Percentiles rank a stretch among this genome's conserved stretches.
Evolutionary conservation across 2,888 invertebrate species (phyloP).

Genomic region (Nematopogon swammerdamellus): DNA sequence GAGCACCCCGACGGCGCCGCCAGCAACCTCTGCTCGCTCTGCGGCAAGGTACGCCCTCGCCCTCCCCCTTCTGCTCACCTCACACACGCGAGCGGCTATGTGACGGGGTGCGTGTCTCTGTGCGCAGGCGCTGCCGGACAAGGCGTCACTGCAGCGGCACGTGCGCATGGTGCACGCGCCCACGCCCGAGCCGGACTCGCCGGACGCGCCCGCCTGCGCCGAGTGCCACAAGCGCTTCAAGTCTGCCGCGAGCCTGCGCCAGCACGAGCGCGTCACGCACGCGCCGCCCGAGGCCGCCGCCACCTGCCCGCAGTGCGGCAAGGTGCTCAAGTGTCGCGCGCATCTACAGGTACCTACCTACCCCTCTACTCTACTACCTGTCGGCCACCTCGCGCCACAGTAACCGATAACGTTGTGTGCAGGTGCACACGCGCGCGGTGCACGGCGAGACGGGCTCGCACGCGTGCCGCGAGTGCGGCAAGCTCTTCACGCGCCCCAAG

Average conservation of each 20-base stretch:
- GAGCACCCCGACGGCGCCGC: not conserved
- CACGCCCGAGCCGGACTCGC: too few species aligned
- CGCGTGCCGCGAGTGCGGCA: not conserved
- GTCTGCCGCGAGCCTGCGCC: slow-evolving; percentile 30
- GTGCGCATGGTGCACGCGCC: slow-evolving; percentile 18
- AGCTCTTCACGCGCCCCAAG: not conserved
- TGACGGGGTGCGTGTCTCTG: too few species aligned
- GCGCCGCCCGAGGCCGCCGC: slow-evolving; percentile 20
- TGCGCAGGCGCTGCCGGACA: slow-evolving; percentile 15
- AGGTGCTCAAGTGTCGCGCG: slow-evolving; percentile 20
- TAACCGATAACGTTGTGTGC: too few species aligned
- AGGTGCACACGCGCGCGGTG: not conserved
- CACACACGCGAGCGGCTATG: too few species aligned
- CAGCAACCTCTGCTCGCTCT: not conserved
- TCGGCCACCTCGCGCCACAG: too few species aligned
- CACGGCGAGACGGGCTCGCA: not conserved
- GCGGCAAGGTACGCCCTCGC: too few species aligned
- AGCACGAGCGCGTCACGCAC: slow-evolving; percentile 27
- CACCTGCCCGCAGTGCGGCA: slow-evolving; percentile 19
- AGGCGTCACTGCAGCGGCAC: slow-evolving; percentile 17
- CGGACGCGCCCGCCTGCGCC: slow-evolving; percentile 35
- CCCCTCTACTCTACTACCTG: too few species aligned
- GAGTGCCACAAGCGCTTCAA: slow-evolving; percentile 40
- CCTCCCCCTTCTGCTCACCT: too few species aligned
- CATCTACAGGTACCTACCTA: slow-evolving; percentile 16